Evolutionary conservation across 2,888 invertebrate species (phyloP).

Genomic region (Arge pagana): DNA sequence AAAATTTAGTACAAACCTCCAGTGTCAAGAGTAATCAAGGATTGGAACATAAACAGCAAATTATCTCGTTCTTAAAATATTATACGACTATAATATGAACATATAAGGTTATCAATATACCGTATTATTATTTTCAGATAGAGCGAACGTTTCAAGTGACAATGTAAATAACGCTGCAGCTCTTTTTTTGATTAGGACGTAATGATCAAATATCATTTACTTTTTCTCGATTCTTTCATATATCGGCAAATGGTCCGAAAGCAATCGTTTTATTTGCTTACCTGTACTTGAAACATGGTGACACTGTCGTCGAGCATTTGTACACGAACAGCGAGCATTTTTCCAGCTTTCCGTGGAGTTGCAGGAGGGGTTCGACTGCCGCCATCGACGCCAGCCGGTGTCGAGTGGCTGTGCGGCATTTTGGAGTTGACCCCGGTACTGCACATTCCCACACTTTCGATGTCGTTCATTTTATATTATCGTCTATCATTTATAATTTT

Average conservation of each 20-base stretch:
- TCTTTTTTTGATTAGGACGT: too few species aligned
- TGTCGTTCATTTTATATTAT: constrained; percentile 51
- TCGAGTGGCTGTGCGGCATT: constrained; percentile 85
- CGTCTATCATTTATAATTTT: constrained; percentile 32
- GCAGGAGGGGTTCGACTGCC: constrained; percentile 76
- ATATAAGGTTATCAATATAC: too few species aligned
- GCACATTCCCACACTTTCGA: constrained; percentile 51
- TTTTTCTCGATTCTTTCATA: too few species aligned
- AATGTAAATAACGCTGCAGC: too few species aligned
- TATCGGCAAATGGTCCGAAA: not conserved
- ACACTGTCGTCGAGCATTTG: constrained; percentile 89
- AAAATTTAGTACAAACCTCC: too few species aligned
- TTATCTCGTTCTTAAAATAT: too few species aligned
- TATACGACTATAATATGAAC: too few species aligned
- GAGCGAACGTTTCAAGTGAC: too few species aligned
- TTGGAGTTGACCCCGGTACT: constrained; percentile 60
- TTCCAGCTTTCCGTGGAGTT: constrained; percentile 82
- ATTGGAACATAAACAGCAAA: too few species aligned
- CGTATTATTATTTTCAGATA: too few species aligned
- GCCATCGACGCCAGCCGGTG: constrained; percentile 83
- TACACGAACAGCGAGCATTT: constrained; percentile 85
- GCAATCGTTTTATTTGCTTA: constrained; percentile 57
- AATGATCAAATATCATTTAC: not conserved
- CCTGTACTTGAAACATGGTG: constrained; percentile 92
- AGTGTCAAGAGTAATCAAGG: too few species aligned